Evolutionary conservation across 2,888 invertebrate genomes (phyloP), one percentile per base, ranked within the genome.

Genomic region (Augochlorella aurata): DNA sequence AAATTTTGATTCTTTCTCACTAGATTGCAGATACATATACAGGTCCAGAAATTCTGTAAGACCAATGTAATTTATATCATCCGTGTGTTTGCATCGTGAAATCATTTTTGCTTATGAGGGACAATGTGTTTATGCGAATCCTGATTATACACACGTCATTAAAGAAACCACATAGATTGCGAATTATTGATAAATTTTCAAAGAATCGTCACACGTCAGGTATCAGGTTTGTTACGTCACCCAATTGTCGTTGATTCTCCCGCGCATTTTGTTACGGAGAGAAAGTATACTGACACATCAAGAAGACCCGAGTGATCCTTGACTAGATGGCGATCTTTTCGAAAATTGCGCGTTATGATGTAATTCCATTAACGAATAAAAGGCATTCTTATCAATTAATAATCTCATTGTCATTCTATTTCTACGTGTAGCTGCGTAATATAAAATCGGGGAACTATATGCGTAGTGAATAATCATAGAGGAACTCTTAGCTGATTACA

Each of bases 321-420:
- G 80, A 86, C 82, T 86, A 87, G 84, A 87, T 87, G 85, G 74
- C 65, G 83, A 87, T 87, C 87, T 87, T 82, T 86, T 81, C 77
- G 82, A 61, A 86, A 86, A 87, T 65, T 79, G 74, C 70, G 61
- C 67, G 68, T 44, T 58, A 68, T 70, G 69, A 81, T 45, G 38
- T 24, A 67, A 68, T 65, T 47, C 61, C 67, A 65, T 69, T 71
- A 79, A 74, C 50, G 24, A 68, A 73, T 79, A 76, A 44, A 76
- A 79, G 70, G 73, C 66, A 49, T 77, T 65, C 77, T 79, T 79
- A 79, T 74, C 61, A 67, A 81, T 12, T 82, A 81, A 77, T 77
- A 82, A 82, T 82, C 82, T 82, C 82, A 74, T 77, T 44, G 58
- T 69, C 63, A 18, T 45, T 73, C 75, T 82, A 82, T 71, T 50